phyloP scores from a whole-genome alignment of 2,113 vertebrate genomes.

The Leucoraja erinaceus region DNA sequence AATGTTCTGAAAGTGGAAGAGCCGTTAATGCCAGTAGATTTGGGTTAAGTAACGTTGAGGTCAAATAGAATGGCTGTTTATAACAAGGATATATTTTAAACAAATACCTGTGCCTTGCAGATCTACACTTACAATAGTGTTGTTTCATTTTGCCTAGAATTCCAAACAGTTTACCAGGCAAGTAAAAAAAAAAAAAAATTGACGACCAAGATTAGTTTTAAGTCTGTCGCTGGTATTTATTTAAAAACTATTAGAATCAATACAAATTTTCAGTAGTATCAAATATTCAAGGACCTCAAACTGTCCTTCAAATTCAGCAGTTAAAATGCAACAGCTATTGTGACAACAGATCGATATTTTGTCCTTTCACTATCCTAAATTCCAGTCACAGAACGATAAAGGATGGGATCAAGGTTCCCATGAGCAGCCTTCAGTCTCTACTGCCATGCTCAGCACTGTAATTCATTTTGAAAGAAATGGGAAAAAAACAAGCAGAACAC shows the following conservation, averaged over 20 bases:
- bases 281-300: conserved; percentile 3
- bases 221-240: not conserved
- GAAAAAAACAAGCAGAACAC: not conserved
- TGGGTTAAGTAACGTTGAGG: not conserved
- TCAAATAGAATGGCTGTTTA: not conserved
- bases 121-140: not conserved
- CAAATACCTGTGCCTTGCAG: not conserved
- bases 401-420: not conserved
- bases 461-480: conserved; percentile 5
- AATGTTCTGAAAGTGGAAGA: not conserved
- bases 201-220: not conserved
- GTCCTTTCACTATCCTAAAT: conserved; percentile 1
- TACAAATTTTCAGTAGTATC: not conserved
- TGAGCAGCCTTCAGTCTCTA: not conserved
- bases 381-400: not conserved
- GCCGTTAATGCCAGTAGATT: not conserved
- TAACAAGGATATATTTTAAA: too few relatives aligned
- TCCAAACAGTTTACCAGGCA: not conserved
- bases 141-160: not conserved
- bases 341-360: conserved; percentile 22
- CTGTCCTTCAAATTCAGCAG: conserved; percentile 1
- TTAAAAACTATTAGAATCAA: not conserved
- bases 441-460: not conserved
- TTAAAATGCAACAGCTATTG: not conserved
- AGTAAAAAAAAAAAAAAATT: not conserved